Evolutionary conservation across 2,113 vertebrate genomes (phyloP), one percentile per base, ranked within the genome.

Genomic region (Ammodytes marinus): DNA sequence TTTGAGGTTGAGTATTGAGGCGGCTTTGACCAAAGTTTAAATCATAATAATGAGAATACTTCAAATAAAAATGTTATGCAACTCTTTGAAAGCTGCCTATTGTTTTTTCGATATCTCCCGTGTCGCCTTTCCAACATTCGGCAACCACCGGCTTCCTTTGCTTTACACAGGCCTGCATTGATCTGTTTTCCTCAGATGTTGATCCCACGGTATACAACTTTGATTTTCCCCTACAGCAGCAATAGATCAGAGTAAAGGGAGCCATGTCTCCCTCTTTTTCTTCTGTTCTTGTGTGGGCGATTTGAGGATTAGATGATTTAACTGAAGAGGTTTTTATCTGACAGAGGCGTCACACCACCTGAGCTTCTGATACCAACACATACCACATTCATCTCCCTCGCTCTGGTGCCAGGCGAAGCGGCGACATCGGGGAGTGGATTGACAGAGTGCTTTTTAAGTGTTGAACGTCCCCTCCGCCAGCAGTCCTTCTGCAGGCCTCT

Each of bases 151-250:
- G 54, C 69, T 77, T 67, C 59, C 66, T 72, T 73, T 76, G 53
- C 79, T 77, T 82, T 66, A 53, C 52, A 60, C 71, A 55, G 59
- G 46, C 13, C 49, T 12, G 58, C 77, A 82, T 85, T 89, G 86
- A 86, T 85, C 84, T 72, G 74, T 81, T 83, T 86, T 69, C 84
- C 63, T 81, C 61, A 81, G 86, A 85, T 83, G 82, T 77, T 82
- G 57, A 81, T 84, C 77, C 82, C 71, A 84, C 71, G 60, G 71
- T 72, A 69, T 82, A 72, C 79, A 87, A 83, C 52, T 83, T 85
- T 61, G 63, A 87, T 87, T 82, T 79, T 58, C 77, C 74, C 27
- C 74, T 53, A 66, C 55, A 76, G 77, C 74, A 39, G 53, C 52
- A n/a, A 47, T 57, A 84, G 64, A 86, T 91, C 74, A 87, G 77